These are phyloP conservation scores for Drosophila tropicalis DNA, from an alignment of 1,140 invertebrate species.

Conservation along the genomic window DNA sequence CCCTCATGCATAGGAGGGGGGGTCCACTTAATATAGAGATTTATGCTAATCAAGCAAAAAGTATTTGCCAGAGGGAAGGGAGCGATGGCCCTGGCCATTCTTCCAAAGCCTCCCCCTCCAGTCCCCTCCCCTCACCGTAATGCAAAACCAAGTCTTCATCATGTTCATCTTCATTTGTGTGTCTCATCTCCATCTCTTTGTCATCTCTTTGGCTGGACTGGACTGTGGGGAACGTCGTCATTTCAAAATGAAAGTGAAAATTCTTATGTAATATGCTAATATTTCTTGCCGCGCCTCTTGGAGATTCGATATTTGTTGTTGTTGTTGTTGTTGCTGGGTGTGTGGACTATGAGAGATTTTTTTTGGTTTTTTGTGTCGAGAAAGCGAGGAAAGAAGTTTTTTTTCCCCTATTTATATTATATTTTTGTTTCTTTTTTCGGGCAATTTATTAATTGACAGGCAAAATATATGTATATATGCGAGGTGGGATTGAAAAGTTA, in stretches of 20 bases:
- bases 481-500: background rate
- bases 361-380: slow-evolving; percentile 21
- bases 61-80: slow-evolving; percentile 40
- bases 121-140: too few species aligned
- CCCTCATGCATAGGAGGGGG: background rate
- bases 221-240: slow-evolving; percentile 16
- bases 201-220: slow-evolving; percentile 5
- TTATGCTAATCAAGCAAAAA: slow-evolving; percentile 64
- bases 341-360: slow-evolving; percentile 57
- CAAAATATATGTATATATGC: background rate
- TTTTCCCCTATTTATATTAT: slow-evolving; percentile 15
- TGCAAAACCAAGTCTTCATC: background rate
- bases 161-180: background rate
- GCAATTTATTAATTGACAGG: slow-evolving; percentile 3
- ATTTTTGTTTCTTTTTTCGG: slow-evolving; percentile 18
- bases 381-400: slow-evolving; percentile 32
- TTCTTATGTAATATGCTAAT: slow-evolving; percentile 67
- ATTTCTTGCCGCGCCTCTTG: slow-evolving; percentile 49
- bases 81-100: slow-evolving; percentile 24
- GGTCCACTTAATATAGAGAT: slow-evolving; percentile 66
- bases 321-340: slow-evolving; percentile 6
- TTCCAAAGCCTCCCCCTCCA: background rate
- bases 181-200: slow-evolving; percentile 1
- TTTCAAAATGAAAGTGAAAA: slow-evolving; percentile 62
- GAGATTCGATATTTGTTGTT: slow-evolving; percentile 31